Conservation (phyloP, 2,113 vertebrate genomes). For the Xenopus borealis region DNA sequence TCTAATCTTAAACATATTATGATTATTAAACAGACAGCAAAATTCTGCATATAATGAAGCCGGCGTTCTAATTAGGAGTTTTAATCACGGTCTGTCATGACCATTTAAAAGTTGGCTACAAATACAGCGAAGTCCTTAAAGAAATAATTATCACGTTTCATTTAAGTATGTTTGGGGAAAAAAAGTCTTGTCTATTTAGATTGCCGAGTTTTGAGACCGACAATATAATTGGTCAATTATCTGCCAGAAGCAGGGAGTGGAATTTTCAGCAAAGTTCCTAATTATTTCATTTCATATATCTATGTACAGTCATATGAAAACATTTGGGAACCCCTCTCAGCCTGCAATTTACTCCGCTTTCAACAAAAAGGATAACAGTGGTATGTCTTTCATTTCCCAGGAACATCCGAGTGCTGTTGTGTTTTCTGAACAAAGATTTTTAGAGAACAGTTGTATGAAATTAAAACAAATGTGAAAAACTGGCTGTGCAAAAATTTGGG, state of each 20-base stretch:
- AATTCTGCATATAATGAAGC: background rate
- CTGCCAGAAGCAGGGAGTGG: slow-evolving; percentile 1
- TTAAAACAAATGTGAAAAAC: too few relatives aligned
- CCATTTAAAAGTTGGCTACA: slow-evolving; percentile 1
- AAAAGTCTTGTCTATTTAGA: slow-evolving; percentile 16
- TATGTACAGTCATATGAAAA: too few relatives aligned
- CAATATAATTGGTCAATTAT: slow-evolving; percentile 35
- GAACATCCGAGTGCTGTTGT: too few relatives aligned
- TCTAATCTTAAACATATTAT: background rate
- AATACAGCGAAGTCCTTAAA: slow-evolving; percentile 9
- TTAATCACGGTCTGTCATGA: background rate
- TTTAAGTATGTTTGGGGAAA: background rate
- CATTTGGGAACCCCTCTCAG: too few relatives aligned
- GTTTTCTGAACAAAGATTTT: too few relatives aligned
- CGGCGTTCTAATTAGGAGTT: slow-evolving; percentile 4
- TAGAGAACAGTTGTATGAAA: too few relatives aligned
- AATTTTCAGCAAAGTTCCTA: slow-evolving; percentile 2
- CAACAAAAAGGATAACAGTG: too few relatives aligned
- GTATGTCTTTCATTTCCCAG: too few relatives aligned
- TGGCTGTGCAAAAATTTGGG: too few relatives aligned
- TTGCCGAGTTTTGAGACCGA: slow-evolving; percentile 19
- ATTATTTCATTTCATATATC: slow-evolving; percentile 4
- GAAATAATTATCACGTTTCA: slow-evolving; percentile 2
- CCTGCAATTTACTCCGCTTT: too few relatives aligned
- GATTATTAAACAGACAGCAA: background rate